A percentile compares a stretch with the other conserved stretches of the same genome.
Evolutionary conservation across 2,888 invertebrate genomes (phyloP).

Genomic region (Pediacus dermestoides): DNA sequence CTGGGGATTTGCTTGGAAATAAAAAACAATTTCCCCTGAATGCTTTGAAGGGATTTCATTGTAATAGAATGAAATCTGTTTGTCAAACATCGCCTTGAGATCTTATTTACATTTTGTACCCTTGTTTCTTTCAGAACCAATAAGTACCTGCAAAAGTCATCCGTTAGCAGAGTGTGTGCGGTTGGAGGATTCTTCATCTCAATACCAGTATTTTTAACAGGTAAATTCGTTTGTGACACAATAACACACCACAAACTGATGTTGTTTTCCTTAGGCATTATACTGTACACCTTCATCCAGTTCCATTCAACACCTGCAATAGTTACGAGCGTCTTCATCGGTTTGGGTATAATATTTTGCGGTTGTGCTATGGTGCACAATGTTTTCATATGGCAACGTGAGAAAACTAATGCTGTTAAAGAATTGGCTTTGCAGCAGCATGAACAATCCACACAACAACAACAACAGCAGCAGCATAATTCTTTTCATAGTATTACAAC

Average conservation of each 20-base stretch:
- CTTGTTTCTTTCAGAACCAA: constrained; percentile 67
- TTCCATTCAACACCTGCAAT: constrained; percentile 90
- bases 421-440: constrained; percentile 50
- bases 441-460: constrained; percentile 32
- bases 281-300: constrained; percentile 88
- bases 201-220: constrained; percentile 89
- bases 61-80: too few species aligned
- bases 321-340: constrained; percentile 84
- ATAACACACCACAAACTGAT: constrained; percentile 5
- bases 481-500: constrained; percentile 41
- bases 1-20: too few species aligned
- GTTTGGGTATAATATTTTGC: constrained; percentile 88
- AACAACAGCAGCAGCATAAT: too few species aligned
- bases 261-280: constrained; percentile 67
- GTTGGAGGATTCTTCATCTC: constrained; percentile 93
- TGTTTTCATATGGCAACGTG: constrained; percentile 90
- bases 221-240: constrained; percentile 53
- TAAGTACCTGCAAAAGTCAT: constrained; percentile 89
- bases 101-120: too few species aligned
- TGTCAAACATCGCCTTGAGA: too few species aligned
- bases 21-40: too few species aligned
- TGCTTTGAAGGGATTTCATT: too few species aligned
- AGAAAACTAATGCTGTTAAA: constrained; percentile 79
- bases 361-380: constrained; percentile 93
- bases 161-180: constrained; percentile 84